phyloP scores from a whole-genome alignment of 2,797 vertebrate species.

The Enteromius mattozi region DNA sequence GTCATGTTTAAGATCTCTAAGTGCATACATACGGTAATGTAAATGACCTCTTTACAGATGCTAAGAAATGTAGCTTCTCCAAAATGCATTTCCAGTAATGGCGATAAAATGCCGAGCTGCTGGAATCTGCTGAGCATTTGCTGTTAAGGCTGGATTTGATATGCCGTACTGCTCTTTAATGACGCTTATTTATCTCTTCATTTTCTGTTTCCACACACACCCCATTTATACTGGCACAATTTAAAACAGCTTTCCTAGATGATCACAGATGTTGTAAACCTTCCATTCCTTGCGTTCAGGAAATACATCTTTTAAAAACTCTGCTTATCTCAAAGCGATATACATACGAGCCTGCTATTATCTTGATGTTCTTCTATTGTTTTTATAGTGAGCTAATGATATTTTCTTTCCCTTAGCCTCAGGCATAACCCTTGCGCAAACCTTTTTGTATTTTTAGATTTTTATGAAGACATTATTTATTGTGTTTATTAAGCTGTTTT shows the following conservation, averaged over 20 bases:
- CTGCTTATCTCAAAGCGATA: conserved; percentile 16
- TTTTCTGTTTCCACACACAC: conserved; percentile 33
- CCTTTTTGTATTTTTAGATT: conserved; percentile 17
- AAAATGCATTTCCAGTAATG: conserved; percentile 19
- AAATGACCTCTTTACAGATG: conserved; percentile 26
- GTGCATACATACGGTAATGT: neutral
- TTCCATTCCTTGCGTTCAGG: neutral
- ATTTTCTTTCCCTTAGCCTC: neutral
- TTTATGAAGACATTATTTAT: conserved; percentile 27
- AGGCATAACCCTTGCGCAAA: neutral
- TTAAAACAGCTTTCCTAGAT: conserved; percentile 30
- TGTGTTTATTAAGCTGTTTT: conserved; percentile 4
- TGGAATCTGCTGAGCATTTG: conserved; percentile 33
- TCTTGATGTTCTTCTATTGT: neutral
- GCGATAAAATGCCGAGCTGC: conserved; percentile 17
- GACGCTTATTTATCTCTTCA: conserved; percentile 46
- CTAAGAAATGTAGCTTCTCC: neutral
- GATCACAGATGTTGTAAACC: conserved; percentile 12
- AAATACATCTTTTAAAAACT: conserved; percentile 11
- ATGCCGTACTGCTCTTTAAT: conserved; percentile 43
- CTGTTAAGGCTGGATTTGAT: conserved; percentile 37
- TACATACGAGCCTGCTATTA: conserved; percentile 1
- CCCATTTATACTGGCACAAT: conserved; percentile 25
- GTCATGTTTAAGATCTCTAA: neutral
- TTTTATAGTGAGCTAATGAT: conserved; percentile 6